These are phyloP conservation scores for Rhinoderma darwinii DNA, from an alignment of 2,113 vertebrate species.

Conservation along the genomic window DNA sequence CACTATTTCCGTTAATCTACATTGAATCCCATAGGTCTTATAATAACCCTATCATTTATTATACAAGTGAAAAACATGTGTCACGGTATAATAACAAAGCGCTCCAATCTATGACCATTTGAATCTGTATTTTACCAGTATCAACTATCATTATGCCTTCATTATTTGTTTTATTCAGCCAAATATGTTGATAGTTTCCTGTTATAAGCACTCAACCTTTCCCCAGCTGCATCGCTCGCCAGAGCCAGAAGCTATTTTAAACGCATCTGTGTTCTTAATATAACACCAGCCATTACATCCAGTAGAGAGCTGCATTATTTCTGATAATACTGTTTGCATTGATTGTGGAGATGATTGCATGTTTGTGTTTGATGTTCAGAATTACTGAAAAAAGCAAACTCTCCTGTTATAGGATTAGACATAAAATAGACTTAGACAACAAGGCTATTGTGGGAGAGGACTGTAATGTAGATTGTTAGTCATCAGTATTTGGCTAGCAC, in stretches of 20 bases:
- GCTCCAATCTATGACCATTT: background rate
- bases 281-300: slow-evolving; percentile 22
- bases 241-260: slow-evolving; percentile 28
- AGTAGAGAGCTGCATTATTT: slow-evolving; percentile 12
- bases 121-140: background rate
- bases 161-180: slow-evolving; percentile 19
- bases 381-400: background rate
- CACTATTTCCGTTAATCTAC: no score
- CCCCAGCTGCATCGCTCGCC: background rate
- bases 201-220: slow-evolving; percentile 37
- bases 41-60: background rate
- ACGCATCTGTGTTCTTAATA: slow-evolving; percentile 19
- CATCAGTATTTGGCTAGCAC: background rate
- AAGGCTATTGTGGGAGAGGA: background rate
- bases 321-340: slow-evolving; percentile 35
- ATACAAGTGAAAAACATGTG: background rate
- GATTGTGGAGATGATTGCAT: slow-evolving; percentile 10
- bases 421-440: background rate
- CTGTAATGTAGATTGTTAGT: background rate
- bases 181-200: slow-evolving; percentile 39
- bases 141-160: background rate
- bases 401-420: background rate
- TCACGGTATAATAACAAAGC: background rate
- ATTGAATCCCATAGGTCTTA: no score
- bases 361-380: slow-evolving; percentile 9